Evolutionary conservation across 2,888 invertebrate genomes (phyloP).

Genomic region (Eilema depressum): DNA sequence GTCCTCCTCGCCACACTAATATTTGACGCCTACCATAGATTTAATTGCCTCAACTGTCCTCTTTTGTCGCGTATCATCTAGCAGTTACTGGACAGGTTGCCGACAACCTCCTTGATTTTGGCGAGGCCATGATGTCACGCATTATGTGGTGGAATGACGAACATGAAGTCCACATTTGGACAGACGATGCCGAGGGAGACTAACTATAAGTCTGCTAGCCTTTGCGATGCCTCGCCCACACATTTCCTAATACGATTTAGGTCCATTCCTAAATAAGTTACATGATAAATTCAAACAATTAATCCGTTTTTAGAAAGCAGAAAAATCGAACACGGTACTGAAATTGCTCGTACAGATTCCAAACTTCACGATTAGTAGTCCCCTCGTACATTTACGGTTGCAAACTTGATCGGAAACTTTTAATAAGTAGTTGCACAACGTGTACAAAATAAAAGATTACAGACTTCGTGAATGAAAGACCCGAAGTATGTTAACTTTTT

Average conservation of each 20-base stretch:
- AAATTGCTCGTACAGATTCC: not conserved
- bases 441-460: constrained; percentile 33
- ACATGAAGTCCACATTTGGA: constrained; percentile 68
- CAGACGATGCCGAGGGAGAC: constrained; percentile 76
- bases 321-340: not conserved
- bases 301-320: not conserved
- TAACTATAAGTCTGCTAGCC: constrained; percentile 68
- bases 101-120: constrained; percentile 6
- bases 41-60: constrained; percentile 24
- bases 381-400: constrained; percentile 3
- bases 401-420: constrained; percentile 24
- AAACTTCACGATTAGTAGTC: constrained; percentile 20
- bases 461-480: constrained; percentile 33
- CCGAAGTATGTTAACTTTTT: constrained; percentile 32
- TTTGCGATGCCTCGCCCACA: constrained; percentile 84
- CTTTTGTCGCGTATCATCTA: not conserved
- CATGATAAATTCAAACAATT: constrained; percentile 21
- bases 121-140: constrained; percentile 62
- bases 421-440: constrained; percentile 30
- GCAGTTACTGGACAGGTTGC: not conserved
- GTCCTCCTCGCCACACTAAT: constrained; percentile 34
- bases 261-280: constrained; percentile 24
- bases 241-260: constrained; percentile 28
- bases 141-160: constrained; percentile 67
- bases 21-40: constrained; percentile 38